These are phyloP conservation scores for Callaeas wilsoni DNA, from an alignment of 2,113 vertebrate genomes.

Conservation along the genomic window DNA sequence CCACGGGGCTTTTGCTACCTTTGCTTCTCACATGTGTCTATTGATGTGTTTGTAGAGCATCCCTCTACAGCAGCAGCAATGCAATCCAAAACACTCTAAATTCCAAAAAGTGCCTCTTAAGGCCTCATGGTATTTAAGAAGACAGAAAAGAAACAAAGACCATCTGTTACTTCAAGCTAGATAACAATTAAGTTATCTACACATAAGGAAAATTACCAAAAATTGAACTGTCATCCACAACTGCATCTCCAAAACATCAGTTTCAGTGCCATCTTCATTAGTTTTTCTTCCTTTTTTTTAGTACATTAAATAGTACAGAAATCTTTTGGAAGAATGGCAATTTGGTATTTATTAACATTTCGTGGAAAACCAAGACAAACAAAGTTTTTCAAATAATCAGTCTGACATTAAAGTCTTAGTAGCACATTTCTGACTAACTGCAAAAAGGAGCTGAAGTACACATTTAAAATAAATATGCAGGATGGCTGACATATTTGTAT, in stretches of 20 bases:
- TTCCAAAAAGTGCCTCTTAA: background rate
- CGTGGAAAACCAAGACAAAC: background rate
- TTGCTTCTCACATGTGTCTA: background rate
- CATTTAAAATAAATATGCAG: background rate
- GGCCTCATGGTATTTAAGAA: background rate
- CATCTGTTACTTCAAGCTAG: background rate
- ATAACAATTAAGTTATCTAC: background rate
- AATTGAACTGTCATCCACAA: background rate
- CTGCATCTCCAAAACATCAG: background rate
- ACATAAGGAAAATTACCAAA: background rate
- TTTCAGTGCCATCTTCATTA: background rate
- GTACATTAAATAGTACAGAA: background rate
- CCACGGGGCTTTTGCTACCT: background rate
- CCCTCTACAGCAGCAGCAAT: background rate
- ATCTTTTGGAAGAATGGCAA: background rate
- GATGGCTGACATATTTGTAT: background rate
- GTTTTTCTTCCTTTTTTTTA: background rate
- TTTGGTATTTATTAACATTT: background rate
- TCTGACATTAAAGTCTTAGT: background rate
- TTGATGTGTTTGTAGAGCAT: background rate
- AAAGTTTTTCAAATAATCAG: background rate
- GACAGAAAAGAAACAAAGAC: background rate
- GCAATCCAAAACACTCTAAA: background rate
- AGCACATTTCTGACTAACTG: background rate
- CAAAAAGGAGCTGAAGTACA: background rate